Evolutionary conservation across 2,888 invertebrate genomes (phyloP), one percentile per base, ranked within the genome.

Genomic region (Ectemnius continuus): DNA sequence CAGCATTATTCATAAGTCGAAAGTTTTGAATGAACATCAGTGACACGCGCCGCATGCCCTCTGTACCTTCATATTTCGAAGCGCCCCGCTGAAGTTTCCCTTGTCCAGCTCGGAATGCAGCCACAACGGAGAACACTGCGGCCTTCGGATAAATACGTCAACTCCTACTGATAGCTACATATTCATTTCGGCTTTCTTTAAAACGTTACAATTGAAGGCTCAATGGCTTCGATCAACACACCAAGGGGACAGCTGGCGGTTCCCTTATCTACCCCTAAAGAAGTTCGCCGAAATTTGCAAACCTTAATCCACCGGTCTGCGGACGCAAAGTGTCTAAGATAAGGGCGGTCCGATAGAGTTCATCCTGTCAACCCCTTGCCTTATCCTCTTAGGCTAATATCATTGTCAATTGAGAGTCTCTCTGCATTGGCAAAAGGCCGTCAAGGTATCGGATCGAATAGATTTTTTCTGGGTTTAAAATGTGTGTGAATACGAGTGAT

Each of bases 261-360:
- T 26, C 52, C 52, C 82, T 85, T 86, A 86, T 85, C 85, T 84
- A 67, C 36, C 73, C 78, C 82, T 68, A 75, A 79, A 81, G 74
- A 75, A 77, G 73, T 78, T 75, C 73, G 63, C 46, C 70, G 75
- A 84, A 85, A 86, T 84, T 84, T 84, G 85, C 85, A 80, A 80
- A 80, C 81, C 76, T 62, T 80, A 82, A 82, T 81, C 80, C 79
- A 11, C 36, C 72, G 20, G 73, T 23, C 13, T 18, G 16, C 36
- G 36, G 36, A 48, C n/a, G 23, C 26, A 46, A 26, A 47, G 36
- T 8, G 36, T 36, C 36, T 8, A 36, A 36, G 36, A 36, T 36
- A 36, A 36, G 8, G 36, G 36, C 36, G 8, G 5, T 36, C 8
- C 11, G 8, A 36, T 8, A 8, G 36, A 36, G 36, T 36, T 36